Evolutionary conservation across 2,888 invertebrate species (phyloP).

Genomic region (Philopedon plagiatum): DNA sequence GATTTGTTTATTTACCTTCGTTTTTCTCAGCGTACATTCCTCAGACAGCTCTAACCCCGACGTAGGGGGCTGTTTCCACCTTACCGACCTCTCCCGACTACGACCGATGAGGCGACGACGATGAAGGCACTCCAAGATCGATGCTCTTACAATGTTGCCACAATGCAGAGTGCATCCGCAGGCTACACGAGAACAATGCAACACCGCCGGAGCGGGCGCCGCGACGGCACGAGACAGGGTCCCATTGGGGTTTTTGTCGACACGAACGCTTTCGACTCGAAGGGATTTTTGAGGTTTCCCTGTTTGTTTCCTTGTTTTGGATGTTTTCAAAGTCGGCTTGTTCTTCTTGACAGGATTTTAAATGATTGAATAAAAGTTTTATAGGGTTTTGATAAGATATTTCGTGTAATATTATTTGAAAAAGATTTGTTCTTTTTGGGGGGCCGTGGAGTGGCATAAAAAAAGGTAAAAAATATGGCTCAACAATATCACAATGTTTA

Average conservation of each 20-base stretch:
- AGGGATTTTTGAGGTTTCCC: conserved; percentile 43
- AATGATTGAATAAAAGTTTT: conserved; percentile 21
- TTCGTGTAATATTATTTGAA: conserved; percentile 6
- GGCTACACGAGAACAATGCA: conserved; percentile 52
- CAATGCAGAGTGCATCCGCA: conserved; percentile 16
- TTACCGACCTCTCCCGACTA: conserved; percentile 62
- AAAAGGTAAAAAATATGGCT: too few relatives aligned
- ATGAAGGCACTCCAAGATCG: conserved; percentile 60
- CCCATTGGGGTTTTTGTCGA: conserved; percentile 43
- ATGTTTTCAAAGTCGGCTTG: conserved; percentile 21
- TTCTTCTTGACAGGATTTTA: conserved; percentile 27
- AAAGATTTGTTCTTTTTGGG: not conserved
- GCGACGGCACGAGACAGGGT: conserved; percentile 44
- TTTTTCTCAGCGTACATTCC: conserved; percentile 33
- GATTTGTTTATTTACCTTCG: not conserved
- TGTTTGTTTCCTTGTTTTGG: conserved; percentile 37
- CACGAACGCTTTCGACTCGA: conserved; percentile 25
- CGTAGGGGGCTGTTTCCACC: conserved; percentile 53
- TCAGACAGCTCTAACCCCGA: conserved; percentile 37
- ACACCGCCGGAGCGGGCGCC: not conserved
- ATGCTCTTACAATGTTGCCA: conserved; percentile 60
- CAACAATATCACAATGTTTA: too few relatives aligned
- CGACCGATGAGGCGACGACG: conserved; percentile 62
- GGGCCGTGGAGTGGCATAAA: too few relatives aligned
- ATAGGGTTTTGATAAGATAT: conserved; percentile 10